These are phyloP conservation scores for Cataglyphis albicans DNA, from an alignment of 2,888 invertebrate genomes.

Conservation along the genomic window DNA sequence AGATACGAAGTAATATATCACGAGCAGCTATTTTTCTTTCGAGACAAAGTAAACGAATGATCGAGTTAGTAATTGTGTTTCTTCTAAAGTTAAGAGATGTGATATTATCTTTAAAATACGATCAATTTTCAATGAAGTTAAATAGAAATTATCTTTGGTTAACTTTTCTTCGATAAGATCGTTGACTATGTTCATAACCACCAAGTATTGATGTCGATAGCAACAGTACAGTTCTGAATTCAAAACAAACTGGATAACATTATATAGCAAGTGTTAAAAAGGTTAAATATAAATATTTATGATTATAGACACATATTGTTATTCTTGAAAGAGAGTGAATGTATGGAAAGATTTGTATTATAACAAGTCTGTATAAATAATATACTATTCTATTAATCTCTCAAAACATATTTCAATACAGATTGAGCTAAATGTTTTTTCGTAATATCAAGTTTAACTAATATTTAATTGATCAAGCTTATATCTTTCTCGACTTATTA, in stretches of 20 bases:
- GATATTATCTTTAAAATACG: background rate
- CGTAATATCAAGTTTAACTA: background rate
- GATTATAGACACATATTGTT: background rate
- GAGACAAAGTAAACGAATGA: background rate
- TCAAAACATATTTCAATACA: background rate
- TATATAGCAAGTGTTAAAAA: background rate
- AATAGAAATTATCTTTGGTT: background rate
- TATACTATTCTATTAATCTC: background rate
- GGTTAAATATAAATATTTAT: background rate
- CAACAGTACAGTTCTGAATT: background rate
- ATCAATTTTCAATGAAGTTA: background rate
- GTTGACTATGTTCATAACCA: background rate
- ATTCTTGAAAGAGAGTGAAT: background rate
- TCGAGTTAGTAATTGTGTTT: background rate
- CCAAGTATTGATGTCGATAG: background rate
- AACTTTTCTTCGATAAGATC: background rate
- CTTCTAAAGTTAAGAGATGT: background rate
- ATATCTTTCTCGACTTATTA: background rate
- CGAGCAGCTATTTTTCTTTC: background rate
- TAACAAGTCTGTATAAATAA: background rate
- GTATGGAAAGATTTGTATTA: background rate
- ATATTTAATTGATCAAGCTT: background rate
- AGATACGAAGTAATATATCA: background rate
- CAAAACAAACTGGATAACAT: background rate
- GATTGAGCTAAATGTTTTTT: background rate